Percentiles rank a stretch among this genome's conserved stretches.
Conservation (phyloP, 2,797 vertebrate genomes). For the Microctenopoma stevenorrisi region DNA sequence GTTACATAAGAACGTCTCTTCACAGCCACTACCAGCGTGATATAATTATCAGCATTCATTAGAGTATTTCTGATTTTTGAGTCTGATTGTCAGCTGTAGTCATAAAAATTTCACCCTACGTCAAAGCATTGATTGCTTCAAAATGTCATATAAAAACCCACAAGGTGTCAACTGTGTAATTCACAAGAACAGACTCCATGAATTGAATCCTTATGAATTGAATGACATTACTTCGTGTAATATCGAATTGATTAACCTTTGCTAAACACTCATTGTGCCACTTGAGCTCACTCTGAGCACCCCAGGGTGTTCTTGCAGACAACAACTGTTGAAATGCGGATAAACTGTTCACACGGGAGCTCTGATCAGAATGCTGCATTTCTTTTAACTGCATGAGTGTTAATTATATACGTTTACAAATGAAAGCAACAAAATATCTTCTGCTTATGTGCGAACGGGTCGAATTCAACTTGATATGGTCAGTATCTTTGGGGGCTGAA, state of each 20-base stretch:
- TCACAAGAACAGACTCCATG: slow-evolving; percentile 13
- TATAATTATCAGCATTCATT: not conserved
- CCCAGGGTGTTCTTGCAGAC: slow-evolving; percentile 1
- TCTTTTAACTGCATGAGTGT: not conserved
- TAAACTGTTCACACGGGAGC: not conserved
- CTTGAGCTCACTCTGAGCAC: slow-evolving; percentile 7
- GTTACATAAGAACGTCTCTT: not conserved
- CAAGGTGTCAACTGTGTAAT: slow-evolving; percentile 14
- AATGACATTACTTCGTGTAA: slow-evolving; percentile 11
- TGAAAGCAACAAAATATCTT: no score
- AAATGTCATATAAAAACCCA: slow-evolving; percentile 39
- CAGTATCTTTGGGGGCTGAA: no score
- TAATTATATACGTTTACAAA: no score
- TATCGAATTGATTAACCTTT: slow-evolving; percentile 28
- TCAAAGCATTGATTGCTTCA: slow-evolving; percentile 12
- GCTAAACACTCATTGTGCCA: slow-evolving; percentile 25
- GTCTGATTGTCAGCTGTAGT: not conserved
- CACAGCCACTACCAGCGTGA: not conserved
- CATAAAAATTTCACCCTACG: not conserved
- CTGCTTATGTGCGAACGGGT: no score
- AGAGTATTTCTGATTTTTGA: not conserved
- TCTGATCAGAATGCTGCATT: not conserved
- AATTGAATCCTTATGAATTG: slow-evolving; percentile 33
- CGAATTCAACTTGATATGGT: no score
- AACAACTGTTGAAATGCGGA: slow-evolving; percentile 13